phyloP scores from a whole-genome alignment of 2,797 vertebrate species.

The Trematomus bernacchii region DNA sequence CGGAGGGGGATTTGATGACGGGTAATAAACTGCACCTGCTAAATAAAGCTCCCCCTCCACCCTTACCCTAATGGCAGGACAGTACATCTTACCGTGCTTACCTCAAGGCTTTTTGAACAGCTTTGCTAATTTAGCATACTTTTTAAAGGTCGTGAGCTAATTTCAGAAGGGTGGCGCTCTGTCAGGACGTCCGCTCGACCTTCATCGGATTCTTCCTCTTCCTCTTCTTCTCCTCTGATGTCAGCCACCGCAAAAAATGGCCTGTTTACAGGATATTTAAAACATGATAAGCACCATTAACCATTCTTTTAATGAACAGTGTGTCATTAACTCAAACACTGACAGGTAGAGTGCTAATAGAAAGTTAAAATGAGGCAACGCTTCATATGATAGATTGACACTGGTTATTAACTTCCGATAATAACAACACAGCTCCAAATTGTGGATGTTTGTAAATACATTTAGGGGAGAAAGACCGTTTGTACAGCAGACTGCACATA shows the following conservation, averaged over 20 bases:
- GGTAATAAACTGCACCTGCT: conserved; percentile 84
- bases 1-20: conserved; percentile 81
- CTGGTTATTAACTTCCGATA: conserved; percentile 64
- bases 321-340: conserved; percentile 53
- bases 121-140: conserved; percentile 76
- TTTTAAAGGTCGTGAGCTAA: conserved; percentile 79
- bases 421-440: conserved; percentile 46
- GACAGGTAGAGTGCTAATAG: conserved; percentile 63
- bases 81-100: conserved; percentile 68
- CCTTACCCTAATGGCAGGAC: conserved; percentile 48
- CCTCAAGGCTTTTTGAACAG: conserved; percentile 71
- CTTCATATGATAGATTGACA: conserved; percentile 51
- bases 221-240: conserved; percentile 13
- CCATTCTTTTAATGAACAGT: conserved; percentile 61
- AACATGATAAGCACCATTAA: conserved; percentile 56
- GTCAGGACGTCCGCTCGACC: conserved; percentile 30
- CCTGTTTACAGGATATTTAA: conserved; percentile 42
- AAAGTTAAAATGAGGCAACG: conserved; percentile 49
- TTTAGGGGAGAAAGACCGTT: conserved; percentile 8
- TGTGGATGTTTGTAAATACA: conserved; percentile 50
- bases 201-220: conserved; percentile 5
- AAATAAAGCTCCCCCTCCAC: conserved; percentile 74
- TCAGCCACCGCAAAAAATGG: conserved; percentile 15
- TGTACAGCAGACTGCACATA: conserved; percentile 48
- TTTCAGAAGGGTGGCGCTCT: conserved; percentile 47